A percentile compares a stretch with the other conserved stretches of the same genome.
phyloP scores from a whole-genome alignment of 2,113 vertebrate species.

The Genyomyrus donnyi region DNA sequence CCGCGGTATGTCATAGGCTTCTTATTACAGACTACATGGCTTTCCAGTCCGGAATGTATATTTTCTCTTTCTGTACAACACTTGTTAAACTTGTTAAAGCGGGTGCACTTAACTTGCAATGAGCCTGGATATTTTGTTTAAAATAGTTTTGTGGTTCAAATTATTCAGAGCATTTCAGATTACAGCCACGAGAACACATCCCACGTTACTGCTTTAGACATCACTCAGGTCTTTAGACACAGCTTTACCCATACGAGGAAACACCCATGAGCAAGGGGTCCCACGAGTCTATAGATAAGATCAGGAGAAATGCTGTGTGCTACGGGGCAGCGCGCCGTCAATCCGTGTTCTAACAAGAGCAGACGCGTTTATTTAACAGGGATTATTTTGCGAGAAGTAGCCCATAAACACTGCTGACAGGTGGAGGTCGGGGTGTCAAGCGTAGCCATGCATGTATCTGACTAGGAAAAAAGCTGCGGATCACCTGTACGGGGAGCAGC shows the following conservation, averaged over 20 bases:
- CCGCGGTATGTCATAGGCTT: background rate
- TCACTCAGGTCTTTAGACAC: background rate
- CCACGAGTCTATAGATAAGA: background rate
- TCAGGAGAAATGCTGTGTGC: background rate
- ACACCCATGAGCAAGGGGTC: background rate
- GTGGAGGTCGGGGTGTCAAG: background rate
- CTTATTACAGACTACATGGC: background rate
- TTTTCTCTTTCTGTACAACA: background rate
- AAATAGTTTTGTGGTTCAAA: background rate
- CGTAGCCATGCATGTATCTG: background rate
- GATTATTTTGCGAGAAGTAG: background rate
- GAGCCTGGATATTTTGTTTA: background rate
- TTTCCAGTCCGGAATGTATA: background rate
- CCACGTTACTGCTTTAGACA: background rate
- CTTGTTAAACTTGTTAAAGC: background rate
- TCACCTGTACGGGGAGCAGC: background rate
- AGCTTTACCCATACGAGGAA: background rate
- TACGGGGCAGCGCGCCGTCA: background rate
- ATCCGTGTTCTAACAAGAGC: background rate
- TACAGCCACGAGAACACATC: background rate
- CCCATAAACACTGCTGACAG: background rate
- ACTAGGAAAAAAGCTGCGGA: background rate
- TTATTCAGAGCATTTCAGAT: background rate
- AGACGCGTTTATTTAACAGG: background rate
- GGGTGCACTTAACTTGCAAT: background rate